Evolutionary conservation across 2,113 vertebrate genomes (phyloP).

Genomic region (Serinus canaria): DNA sequence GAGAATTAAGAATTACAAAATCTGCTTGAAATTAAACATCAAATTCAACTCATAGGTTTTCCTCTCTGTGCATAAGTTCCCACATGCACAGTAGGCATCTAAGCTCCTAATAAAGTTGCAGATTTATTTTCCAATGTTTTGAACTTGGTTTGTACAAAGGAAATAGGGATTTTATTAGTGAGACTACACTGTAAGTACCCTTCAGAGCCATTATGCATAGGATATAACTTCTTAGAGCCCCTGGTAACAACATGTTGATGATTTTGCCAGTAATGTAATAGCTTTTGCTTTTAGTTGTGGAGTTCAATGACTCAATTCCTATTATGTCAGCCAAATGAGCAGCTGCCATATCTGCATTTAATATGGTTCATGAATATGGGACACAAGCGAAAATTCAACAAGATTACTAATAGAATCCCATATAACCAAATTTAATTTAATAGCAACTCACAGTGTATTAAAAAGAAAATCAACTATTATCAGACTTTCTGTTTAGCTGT

Average conservation of each 20-base stretch:
- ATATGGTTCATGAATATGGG: neutral
- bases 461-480: neutral
- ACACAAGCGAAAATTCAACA: neutral
- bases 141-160: neutral
- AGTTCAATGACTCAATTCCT: neutral
- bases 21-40: neutral
- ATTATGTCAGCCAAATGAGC: neutral
- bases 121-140: neutral
- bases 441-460: neutral
- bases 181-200: neutral
- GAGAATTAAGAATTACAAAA: neutral
- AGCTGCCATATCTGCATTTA: neutral
- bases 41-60: neutral
- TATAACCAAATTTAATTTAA: neutral
- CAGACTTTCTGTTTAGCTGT: neutral
- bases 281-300: neutral
- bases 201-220: neutral
- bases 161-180: neutral
- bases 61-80: accelerated
- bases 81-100: neutral
- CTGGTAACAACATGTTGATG: neutral
- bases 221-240: neutral
- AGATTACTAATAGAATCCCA: neutral
- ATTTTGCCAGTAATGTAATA: neutral
- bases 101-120: neutral